Evolutionary conservation across 2,797 vertebrate genomes (phyloP).

Genomic region (Zonotrichia albicollis): DNA sequence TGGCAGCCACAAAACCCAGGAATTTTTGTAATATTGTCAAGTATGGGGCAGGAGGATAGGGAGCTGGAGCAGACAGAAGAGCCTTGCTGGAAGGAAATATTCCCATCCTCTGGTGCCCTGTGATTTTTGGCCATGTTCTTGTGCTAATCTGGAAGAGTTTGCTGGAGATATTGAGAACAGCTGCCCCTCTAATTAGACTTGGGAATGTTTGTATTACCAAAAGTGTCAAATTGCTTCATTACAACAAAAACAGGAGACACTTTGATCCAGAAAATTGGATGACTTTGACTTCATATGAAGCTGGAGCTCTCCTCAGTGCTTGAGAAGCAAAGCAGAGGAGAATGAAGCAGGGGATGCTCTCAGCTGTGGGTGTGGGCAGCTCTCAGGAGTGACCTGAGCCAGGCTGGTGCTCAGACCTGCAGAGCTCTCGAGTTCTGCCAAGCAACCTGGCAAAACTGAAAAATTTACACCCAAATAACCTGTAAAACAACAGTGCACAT

Average conservation of each 20-base stretch:
- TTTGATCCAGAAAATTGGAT: constrained; percentile 20
- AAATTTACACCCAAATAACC: background rate
- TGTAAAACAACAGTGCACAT: background rate
- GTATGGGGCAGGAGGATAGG: background rate
- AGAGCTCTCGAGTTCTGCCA: background rate
- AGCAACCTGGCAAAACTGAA: background rate
- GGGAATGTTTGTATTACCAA: background rate
- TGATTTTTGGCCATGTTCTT: constrained; percentile 5
- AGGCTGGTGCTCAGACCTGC: background rate
- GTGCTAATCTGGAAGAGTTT: constrained; percentile 12
- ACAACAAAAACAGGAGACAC: background rate
- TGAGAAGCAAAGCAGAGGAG: background rate
- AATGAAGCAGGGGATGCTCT: background rate
- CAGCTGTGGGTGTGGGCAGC: background rate
- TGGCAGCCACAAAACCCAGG: background rate
- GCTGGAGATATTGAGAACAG: constrained; percentile 32
- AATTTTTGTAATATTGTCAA: background rate
- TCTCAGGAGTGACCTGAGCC: background rate
- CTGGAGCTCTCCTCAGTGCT: background rate
- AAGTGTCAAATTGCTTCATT: constrained; percentile 37
- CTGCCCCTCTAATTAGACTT: constrained; percentile 1
- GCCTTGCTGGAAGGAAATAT: background rate
- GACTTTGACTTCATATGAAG: background rate
- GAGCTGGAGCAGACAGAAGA: background rate
- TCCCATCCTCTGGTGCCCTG: background rate